Percentiles rank a stretch among this genome's conserved stretches.
Conservation (phyloP, 2,797 vertebrate genomes). For the Platyrinchus mystaceus region DNA sequence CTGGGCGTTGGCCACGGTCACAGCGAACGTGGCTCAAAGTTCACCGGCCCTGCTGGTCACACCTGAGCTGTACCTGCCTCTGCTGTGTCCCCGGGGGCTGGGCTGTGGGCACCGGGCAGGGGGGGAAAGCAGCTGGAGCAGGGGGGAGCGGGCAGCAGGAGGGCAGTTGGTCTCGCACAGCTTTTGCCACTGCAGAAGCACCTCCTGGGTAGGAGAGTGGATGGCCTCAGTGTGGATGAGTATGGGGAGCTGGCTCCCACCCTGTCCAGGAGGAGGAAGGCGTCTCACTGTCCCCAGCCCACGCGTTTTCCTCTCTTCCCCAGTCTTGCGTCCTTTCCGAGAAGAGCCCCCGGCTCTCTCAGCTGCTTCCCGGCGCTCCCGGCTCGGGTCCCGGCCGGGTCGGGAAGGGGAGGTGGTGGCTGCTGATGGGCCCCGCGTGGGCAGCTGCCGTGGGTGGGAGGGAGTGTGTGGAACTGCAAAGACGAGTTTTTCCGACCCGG, state of each 20-base stretch:
- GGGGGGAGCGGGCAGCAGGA: accelerated
- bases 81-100: accelerated
- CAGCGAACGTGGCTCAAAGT: not conserved
- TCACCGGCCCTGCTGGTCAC: not conserved
- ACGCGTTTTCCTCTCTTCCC: accelerated
- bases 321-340: accelerated
- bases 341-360: not conserved
- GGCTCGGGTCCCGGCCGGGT: not conserved
- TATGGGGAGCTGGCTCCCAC: not conserved
- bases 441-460: not conserved
- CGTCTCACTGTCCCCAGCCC: not conserved
- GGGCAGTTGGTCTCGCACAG: accelerated
- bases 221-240: not conserved
- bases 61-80: not conserved
- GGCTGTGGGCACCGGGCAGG: not conserved
- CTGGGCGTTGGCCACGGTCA: constrained; percentile 7
- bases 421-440: not conserved
- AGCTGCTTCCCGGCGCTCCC: not conserved
- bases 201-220: not conserved
- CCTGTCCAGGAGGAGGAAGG: not conserved
- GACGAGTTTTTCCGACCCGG: constrained; percentile 40
- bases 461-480: constrained; percentile 5
- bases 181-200: not conserved
- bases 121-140: accelerated
- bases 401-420: not conserved